phyloP scores from a whole-genome alignment of 2,888 invertebrate genomes.

The Epirrita christyi region DNA sequence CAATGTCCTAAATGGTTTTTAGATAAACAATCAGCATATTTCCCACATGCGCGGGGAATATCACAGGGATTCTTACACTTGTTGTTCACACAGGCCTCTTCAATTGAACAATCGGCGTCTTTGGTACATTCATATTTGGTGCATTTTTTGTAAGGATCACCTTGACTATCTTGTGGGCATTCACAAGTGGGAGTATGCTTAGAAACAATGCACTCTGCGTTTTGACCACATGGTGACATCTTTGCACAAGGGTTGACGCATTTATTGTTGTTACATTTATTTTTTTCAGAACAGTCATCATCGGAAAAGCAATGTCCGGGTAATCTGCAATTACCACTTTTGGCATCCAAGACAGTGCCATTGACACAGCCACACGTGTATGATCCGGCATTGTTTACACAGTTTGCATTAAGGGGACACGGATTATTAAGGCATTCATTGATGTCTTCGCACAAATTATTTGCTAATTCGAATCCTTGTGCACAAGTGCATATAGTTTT shows the following conservation, averaged over 20 bases:
- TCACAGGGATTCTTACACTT: constrained; percentile 93
- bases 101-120: constrained; percentile 89
- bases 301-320: constrained; percentile 93
- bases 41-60: constrained; percentile 92
- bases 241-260: constrained; percentile 92
- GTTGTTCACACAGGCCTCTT: constrained; percentile 91
- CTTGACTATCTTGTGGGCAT: constrained; percentile 90
- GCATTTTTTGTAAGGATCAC: constrained; percentile 91
- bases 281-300: constrained; percentile 91
- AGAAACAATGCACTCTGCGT: constrained; percentile 89
- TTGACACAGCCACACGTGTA: constrained; percentile 91
- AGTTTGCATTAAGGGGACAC: constrained; percentile 91
- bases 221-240: constrained; percentile 87
- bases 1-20: constrained; percentile 93
- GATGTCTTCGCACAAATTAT: constrained; percentile 90
- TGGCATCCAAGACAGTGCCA: constrained; percentile 91
- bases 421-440: constrained; percentile 92
- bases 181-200: constrained; percentile 90
- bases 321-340: constrained; percentile 89
- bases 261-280: constrained; percentile 89
- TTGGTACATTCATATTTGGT: constrained; percentile 90
- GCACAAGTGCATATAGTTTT: constrained; percentile 90
- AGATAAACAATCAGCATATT: constrained; percentile 90
- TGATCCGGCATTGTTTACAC: constrained; percentile 91
- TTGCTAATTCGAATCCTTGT: constrained; percentile 88